phyloP scores from a whole-genome alignment of 1,140 invertebrate species.

The Diplogasteroides magnus region DNA sequence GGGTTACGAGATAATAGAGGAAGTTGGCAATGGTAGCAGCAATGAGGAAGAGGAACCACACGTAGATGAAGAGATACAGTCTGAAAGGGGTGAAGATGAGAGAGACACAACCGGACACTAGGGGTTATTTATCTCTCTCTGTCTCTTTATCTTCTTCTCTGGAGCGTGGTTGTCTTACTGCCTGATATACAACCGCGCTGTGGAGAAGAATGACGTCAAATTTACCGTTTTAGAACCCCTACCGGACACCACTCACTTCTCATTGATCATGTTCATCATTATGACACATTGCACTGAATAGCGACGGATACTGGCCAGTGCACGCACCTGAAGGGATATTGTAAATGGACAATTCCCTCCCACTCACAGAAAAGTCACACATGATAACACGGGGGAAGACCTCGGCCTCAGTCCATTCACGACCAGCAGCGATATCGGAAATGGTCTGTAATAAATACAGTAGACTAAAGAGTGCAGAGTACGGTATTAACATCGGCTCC shows the following conservation, averaged over 20 bases:
- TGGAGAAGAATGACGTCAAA: too few relatives aligned
- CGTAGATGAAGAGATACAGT: conserved; percentile 17
- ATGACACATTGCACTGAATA: conserved; percentile 51
- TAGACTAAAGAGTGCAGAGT: conserved; percentile 48
- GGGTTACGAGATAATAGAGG: conserved; percentile 40
- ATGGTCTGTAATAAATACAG: conserved; percentile 11
- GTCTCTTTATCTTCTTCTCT: too few relatives aligned
- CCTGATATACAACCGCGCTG: too few relatives aligned
- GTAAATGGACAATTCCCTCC: conserved; percentile 10
- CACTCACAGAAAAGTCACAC: conserved; percentile 22
- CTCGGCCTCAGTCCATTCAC: conserved; percentile 32
- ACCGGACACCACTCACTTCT: conserved; percentile 35
- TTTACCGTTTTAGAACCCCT: neutral
- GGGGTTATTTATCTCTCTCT: too few relatives aligned
- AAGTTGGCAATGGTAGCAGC: conserved; percentile 43
- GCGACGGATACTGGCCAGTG: conserved; percentile 41
- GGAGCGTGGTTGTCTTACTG: too few relatives aligned
- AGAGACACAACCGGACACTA: too few relatives aligned
- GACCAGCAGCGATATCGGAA: conserved; percentile 26
- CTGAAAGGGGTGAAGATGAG: neutral
- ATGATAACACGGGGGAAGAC: conserved; percentile 31
- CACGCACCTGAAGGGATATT: conserved; percentile 27
- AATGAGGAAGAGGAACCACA: conserved; percentile 45
- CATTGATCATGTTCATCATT: conserved; percentile 55
- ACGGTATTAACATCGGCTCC: conserved; percentile 52